Conservation (phyloP, 2,113 vertebrate genomes). For the Eulemur macaco region DNA sequence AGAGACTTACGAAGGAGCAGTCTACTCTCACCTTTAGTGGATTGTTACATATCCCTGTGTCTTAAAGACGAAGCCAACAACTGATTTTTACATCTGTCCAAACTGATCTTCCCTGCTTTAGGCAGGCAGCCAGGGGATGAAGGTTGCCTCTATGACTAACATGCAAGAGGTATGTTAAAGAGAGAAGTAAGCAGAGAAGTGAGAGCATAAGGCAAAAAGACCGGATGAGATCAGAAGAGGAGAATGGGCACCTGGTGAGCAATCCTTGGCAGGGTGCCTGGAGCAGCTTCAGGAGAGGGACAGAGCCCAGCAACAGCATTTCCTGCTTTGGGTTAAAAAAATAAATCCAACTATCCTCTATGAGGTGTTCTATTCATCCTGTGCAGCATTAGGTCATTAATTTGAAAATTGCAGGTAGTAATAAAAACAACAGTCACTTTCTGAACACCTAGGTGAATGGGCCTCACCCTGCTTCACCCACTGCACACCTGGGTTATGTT, state of each 20-base stretch:
- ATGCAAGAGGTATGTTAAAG: background rate
- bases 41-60: background rate
- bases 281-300: constrained; percentile 37
- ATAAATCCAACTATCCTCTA: constrained; percentile 41
- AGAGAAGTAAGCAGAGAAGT: background rate
- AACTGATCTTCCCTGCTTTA: background rate
- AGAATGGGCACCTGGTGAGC: background rate
- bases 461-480: background rate
- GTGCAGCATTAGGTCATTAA: constrained; percentile 49
- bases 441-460: background rate
- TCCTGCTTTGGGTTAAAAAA: constrained; percentile 67
- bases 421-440: constrained; percentile 41
- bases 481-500: background rate
- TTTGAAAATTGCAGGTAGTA: constrained; percentile 56
- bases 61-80: background rate
- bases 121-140: background rate
- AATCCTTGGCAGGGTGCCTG: constrained; percentile 33
- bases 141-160: background rate
- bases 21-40: background rate
- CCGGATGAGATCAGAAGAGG: background rate
- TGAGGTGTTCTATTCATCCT: constrained; percentile 50
- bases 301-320: constrained; percentile 43
- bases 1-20: background rate
- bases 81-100: background rate
- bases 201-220: background rate